Conservation (phyloP, 2,888 invertebrate species). For the Eilema sororculum region DNA sequence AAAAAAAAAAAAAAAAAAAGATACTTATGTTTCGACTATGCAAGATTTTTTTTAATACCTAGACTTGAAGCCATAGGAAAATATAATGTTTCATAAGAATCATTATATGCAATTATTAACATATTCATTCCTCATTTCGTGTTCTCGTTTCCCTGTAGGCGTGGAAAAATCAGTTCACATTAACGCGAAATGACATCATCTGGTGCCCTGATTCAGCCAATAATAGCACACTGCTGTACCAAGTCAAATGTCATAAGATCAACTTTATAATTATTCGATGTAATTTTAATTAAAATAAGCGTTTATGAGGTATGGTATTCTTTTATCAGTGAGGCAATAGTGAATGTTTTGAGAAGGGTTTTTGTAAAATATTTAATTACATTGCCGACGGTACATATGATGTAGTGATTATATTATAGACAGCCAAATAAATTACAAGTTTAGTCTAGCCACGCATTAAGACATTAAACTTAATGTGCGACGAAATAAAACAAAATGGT, state of each 20-base stretch:
- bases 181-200: conserved; percentile 64
- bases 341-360: background rate
- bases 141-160: conserved; percentile 35
- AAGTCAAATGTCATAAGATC: conserved; percentile 58
- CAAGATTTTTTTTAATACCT: no score
- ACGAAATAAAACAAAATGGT: conserved; percentile 29
- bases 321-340: background rate
- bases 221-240: conserved; percentile 50
- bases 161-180: conserved; percentile 41
- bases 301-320: conserved; percentile 17
- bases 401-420: background rate
- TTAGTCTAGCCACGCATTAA: conserved; percentile 14
- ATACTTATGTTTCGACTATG: background rate
- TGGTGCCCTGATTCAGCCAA: conserved; percentile 62
- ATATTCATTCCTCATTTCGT: conserved; percentile 30
- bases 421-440: background rate
- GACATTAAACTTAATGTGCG: conserved; percentile 26
- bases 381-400: background rate
- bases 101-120: conserved; percentile 17
- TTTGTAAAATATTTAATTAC: background rate
- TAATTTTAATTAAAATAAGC: conserved; percentile 35
- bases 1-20: no score
- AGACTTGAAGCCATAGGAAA: background rate
- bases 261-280: conserved; percentile 36
- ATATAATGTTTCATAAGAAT: background rate